Base-by-base conservation (phyloP, 2,113 vertebrate genomes). In the Progne subis region DNA sequence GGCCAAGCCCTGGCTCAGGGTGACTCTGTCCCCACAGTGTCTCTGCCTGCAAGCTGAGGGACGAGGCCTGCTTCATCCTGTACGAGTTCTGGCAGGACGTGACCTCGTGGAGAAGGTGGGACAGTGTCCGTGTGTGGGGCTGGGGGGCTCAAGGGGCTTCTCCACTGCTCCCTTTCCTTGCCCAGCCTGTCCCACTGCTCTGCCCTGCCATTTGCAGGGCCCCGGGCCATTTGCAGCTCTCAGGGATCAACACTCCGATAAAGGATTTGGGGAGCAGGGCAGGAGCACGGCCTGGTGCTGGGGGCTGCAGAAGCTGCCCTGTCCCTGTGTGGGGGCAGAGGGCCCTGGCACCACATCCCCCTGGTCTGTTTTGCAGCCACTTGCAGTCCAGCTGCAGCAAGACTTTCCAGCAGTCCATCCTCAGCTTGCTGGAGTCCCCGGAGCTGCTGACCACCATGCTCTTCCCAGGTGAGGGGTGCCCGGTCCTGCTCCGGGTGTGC, bases 51-150 rank as follows among this genome's bases (percentile, higher is more conserved):
- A 99, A 99, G 98, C 97, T 98, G 96, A 96, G 95, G 0, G 98
- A 98, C 63, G 98, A 98, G 88, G 97, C 97, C 89, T 98, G 98
- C 97, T 99, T 99, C 97, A 98, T 98, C 96, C 98, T 99, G 17
- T 99, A 99, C 41, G 99, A 99, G 97, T 99, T 99, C 97, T 99
- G 99, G 99, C 98, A 98, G 97, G 98, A 99, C 19, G 98, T 98
- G 76, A 96, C 98, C 90, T 99, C 99, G n/a, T 99, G 99, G 99
- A 99, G 98, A 97, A 99, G 99, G 99, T 99, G 96, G 41, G 96
- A 32, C 81, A 83, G 13, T 44, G 39, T 53, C 44, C 8, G 3
- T 28, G 26, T 3, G 12, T 0, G 11, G 56, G 86, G 60, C 47
- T 18, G 20, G 44, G 78, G 37, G 20, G n/a, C n/a, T 61, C 37